Evolutionary conservation across 2,113 vertebrate genomes (phyloP).

Genomic region (Scytalopus superciliaris): DNA sequence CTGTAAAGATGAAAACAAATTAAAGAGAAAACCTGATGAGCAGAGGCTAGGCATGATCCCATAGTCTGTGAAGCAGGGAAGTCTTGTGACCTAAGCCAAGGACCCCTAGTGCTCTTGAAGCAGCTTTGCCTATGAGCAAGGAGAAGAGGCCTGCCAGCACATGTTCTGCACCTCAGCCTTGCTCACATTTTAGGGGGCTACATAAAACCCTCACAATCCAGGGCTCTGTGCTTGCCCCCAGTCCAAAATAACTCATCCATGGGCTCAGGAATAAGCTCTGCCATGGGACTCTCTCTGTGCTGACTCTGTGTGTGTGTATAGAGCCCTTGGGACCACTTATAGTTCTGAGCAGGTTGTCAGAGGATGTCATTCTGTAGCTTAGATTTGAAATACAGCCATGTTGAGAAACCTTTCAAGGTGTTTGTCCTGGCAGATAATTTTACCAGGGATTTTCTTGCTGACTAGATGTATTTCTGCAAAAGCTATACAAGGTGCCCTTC

Average conservation of each 20-base stretch:
- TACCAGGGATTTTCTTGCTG: background rate
- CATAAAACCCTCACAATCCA: background rate
- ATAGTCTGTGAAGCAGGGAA: background rate
- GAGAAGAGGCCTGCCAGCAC: background rate
- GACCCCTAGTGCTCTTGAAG: background rate
- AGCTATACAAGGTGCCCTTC: background rate
- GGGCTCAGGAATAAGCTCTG: background rate
- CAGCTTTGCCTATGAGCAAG: background rate
- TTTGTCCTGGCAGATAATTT: background rate
- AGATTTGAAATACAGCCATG: background rate
- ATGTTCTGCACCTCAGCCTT: fast-evolving
- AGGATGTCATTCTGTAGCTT: background rate
- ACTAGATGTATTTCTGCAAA: background rate
- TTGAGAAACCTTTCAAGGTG: background rate
- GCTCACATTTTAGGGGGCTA: background rate
- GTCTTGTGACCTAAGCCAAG: background rate
- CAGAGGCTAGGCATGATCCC: background rate
- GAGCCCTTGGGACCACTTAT: background rate
- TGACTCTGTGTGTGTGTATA: fast-evolving
- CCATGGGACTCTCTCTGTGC: fast-evolving
- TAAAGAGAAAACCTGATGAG: background rate
- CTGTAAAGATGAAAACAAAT: background rate
- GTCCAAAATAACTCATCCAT: fast-evolving
- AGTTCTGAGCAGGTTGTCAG: background rate
- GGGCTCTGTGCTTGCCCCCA: background rate